phyloP scores from a whole-genome alignment of 2,797 vertebrate species.

The Ciconia nigra region DNA sequence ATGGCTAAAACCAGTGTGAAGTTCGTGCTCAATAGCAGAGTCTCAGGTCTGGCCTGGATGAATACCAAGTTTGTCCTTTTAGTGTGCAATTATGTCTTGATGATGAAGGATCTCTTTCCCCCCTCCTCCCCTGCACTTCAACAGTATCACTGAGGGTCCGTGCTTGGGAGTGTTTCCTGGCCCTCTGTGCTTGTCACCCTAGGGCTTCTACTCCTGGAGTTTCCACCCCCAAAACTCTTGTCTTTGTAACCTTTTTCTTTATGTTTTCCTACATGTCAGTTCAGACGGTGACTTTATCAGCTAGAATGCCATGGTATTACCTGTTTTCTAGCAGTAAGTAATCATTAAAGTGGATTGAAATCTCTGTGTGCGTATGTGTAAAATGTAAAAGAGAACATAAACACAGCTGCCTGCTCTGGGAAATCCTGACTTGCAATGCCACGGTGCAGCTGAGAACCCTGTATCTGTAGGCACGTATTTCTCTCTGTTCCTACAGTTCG shows the following conservation, averaged over 20 bases:
- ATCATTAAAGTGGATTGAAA: not conserved
- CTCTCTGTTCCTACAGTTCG: rapidly evolving
- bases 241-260: not conserved
- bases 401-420: not conserved
- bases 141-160: rapidly evolving
- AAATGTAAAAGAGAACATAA: not conserved
- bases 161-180: not conserved
- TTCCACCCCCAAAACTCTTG: not conserved
- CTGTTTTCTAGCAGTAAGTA: not conserved
- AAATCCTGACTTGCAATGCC: not conserved
- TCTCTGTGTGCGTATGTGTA: too few species aligned
- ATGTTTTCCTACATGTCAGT: rapidly evolving
- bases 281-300: not conserved
- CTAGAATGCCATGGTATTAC: not conserved
- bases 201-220: not conserved
- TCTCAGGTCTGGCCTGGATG: not conserved
- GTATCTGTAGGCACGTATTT: not conserved
- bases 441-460: not conserved
- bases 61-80: not conserved
- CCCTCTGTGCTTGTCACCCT: not conserved
- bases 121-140: not conserved
- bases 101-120: not conserved
- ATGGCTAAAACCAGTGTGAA: not conserved
- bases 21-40: not conserved
- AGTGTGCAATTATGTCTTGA: not conserved